phyloP scores from a whole-genome alignment of 2,113 vertebrate genomes.

The Channa argus region DNA sequence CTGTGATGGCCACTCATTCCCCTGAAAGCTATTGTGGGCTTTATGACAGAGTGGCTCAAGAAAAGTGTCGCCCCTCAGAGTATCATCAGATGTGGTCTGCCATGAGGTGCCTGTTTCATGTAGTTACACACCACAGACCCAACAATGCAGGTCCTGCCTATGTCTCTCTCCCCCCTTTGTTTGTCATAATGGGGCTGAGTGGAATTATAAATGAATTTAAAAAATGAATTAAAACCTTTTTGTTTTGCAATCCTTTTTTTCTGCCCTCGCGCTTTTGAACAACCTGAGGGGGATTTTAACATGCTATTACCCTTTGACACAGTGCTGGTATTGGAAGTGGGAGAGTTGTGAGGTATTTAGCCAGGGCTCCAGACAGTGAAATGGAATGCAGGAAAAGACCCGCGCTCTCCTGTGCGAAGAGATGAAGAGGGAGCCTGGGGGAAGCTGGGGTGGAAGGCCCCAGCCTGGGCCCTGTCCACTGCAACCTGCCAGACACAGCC shows the following conservation, averaged over 20 bases:
- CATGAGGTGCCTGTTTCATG: slow-evolving; percentile 56
- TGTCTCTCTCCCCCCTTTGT: slow-evolving; percentile 54
- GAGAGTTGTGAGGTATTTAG: slow-evolving; percentile 77
- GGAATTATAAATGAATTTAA: slow-evolving; percentile 64
- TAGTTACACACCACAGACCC: slow-evolving; percentile 40
- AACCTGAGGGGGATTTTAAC: slow-evolving; percentile 81
- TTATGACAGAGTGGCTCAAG: slow-evolving; percentile 75
- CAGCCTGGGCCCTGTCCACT: slow-evolving; percentile 77
- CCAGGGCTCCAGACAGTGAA: slow-evolving; percentile 70
- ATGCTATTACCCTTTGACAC: slow-evolving; percentile 83
- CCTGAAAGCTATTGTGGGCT: slow-evolving; percentile 71
- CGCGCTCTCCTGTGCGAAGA: slow-evolving; percentile 66
- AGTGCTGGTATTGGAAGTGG: slow-evolving; percentile 64
- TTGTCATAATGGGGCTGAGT: slow-evolving; percentile 73
- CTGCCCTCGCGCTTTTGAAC: slow-evolving; percentile 72
- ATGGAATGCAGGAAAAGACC: slow-evolving; percentile 75
- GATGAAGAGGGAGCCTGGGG: slow-evolving; percentile 77
- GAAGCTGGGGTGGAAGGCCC: slow-evolving; percentile 75
- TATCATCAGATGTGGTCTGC: slow-evolving; percentile 68
- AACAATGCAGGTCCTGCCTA: slow-evolving; percentile 50
- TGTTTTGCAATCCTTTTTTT: slow-evolving; percentile 59
- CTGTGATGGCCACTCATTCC: slow-evolving; percentile 74
- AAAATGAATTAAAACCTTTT: slow-evolving; percentile 29
- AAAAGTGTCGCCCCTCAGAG: slow-evolving; percentile 61
- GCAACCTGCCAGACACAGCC: slow-evolving; percentile 81